Base-by-base conservation (phyloP, 2,888 invertebrate species). In the Lepidocyrtoides sp. region DNA sequence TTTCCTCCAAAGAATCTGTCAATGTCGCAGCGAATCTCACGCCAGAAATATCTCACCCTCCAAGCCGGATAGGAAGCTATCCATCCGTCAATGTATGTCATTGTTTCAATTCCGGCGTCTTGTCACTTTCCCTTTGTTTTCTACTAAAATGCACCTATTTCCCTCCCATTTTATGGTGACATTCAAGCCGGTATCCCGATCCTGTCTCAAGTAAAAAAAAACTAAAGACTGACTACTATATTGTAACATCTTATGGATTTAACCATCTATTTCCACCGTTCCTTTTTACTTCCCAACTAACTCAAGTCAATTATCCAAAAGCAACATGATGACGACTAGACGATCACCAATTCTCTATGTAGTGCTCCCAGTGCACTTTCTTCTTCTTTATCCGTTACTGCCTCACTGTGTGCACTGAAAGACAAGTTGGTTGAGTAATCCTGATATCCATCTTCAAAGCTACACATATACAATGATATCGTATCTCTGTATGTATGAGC, bases 231-330 rank as follows among this genome's bases (percentile, higher is more conserved):
- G 63, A 32, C 48, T 48, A 69, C 5, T 41, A 36, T 8, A 69
- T 69, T 41, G 14, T 66, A 48, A 36, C 36, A 8, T 77, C 77
- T 69, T 48, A 14, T n/a, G 26, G 14, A 8, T 36, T 32, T 17
- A 66, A 57, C 36, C 81, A 12, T 57, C 12, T 63, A 32, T 29
- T 36, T 48, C 8, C 17, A n/a, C 32, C 20, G 7, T 66, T 44
- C n/a, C 23, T 48, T 66, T 29, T 66, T n/a, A n/a, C 32, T 20
- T 41, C 60, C 12, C 41, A 41, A 69, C 36, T 60, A 44, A 41
- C 54, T 54, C 44, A 48, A 79, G 87, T 87, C 87, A 87, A 87
- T 87, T 87, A 87, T 87, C 87, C 87, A 79, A 79, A 69, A 69
- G 69, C 69, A 69, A 69, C 69, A 79, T 57, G 51, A 57, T 14